Evolutionary conservation across 2,888 invertebrate genomes (phyloP), one percentile per base, ranked within the genome.

Genomic region (Spisula solida): DNA sequence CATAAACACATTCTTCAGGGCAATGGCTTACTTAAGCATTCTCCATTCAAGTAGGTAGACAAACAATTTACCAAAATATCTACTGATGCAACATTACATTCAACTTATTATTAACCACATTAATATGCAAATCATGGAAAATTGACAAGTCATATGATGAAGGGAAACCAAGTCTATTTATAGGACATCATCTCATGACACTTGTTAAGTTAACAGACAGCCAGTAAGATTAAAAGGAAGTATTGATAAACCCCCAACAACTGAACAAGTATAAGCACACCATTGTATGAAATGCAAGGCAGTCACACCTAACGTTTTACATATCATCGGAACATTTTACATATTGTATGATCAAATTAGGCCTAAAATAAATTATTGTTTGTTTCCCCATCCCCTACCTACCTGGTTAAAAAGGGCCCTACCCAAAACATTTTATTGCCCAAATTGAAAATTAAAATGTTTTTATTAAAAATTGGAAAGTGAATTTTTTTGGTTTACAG

Each of bases 101-200:
- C 16, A 18, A 75, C 31, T 34, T 12, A 34, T 66, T 34, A 75
- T 25, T 25, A 60, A 20, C 8, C n/a, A 60, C 25, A 60, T 20
- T 18, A 18, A 60, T 20, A 60, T 60, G 60, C 20, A 18, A 60
- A 60, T n/a, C n/a, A 8, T 41, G 2, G 41, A 5, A 75, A 34
- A n/a, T n/a, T n/a, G n/a, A 16, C 16, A 75, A 18, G 25, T 75
- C 75, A 75, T 75, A 75, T 75, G 75, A 75, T 31, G 5, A 14
- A 31, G 75, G 75, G 31, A 34, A 75, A 75, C 75, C 75, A 75
- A 16, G 1, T 75, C 75, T 75, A 75, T 75, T 75, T 75, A 31
- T 75, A 75, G 75, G 31, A 75, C 31, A 14, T 31, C 34, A 75
- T 2, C 75, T 75, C 29, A 75, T 25, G 25, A 66, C 18, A 56